Base-by-base conservation (phyloP, 2,797 vertebrate species). In the Trachops cirrhosus region DNA sequence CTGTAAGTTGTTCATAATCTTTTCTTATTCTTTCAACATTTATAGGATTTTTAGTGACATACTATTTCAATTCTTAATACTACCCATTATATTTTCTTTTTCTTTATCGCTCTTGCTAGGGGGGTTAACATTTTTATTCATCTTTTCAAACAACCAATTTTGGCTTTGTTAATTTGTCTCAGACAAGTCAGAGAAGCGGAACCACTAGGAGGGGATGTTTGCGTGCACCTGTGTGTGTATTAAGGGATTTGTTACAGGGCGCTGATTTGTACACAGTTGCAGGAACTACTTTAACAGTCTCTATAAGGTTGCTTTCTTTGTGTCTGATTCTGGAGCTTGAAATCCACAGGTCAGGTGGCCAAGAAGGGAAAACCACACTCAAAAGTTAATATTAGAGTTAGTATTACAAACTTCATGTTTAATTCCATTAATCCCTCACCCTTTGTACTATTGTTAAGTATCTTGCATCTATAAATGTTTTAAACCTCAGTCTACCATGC, bases 61-160 rank as follows among this genome's bases (percentile, higher is more conserved):
- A 18, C 6, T 93, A 32, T 89, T 73, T 91, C 16, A 11, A 2
- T 89, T 86, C 21, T 46, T 94, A 59, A 71, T 85, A 67, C 73
- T 64, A 11, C 41, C 73, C 12, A 37, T 88, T 70, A 52, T 86
- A 90, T 87, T 75, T 29, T 91, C 37, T 68, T 80, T 92, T 89
- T 54, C 68, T 89, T 82, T 26, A 21, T 95, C 34, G 62, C 16
- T 83, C n/a, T 82, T 96, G 44, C 37, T 85, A 62, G 37, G 16
- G 8, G 9, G 12, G 8, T 82, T 95, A n/a, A 82, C 75, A 41
- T 92, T 87, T 74, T 12, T 92, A 12, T 54, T 95, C 34, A n/a
- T 79, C 57, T 92, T 96, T 84, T 91, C 73, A 62, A 86, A 86
- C 74, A 91, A 39, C 26, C 34, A 41, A 6, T 24, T 46, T 91